Percentiles rank a stretch among this genome's conserved stretches.
These are phyloP conservation scores for Ranitomeya variabilis DNA, from an alignment of 2,113 vertebrate genomes.

Conservation along the genomic window DNA sequence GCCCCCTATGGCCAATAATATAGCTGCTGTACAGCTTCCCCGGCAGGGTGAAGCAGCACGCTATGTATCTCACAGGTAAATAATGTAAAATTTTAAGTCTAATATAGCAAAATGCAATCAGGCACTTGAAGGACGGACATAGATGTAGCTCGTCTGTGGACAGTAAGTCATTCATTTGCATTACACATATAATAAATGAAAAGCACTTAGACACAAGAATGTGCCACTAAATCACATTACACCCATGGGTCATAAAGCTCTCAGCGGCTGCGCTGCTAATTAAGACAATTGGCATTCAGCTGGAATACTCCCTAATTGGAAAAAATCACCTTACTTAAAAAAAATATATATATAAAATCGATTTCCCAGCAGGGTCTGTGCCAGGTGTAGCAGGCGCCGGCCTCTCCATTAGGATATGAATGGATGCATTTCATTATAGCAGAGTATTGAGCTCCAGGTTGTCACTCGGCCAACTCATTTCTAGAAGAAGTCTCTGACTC, in stretches of 20 bases:
- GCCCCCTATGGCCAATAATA: not conserved
- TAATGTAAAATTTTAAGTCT: not conserved
- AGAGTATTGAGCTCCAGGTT: not conserved
- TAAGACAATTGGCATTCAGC: constrained; percentile 28
- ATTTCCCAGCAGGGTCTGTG: not conserved
- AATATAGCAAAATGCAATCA: not conserved
- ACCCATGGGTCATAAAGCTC: constrained; percentile 17
- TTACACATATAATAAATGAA: not conserved
- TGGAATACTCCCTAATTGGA: constrained; percentile 27
- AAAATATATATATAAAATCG: constrained; percentile 4
- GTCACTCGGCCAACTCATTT: not conserved
- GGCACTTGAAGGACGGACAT: constrained; percentile 6
- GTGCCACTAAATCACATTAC: constrained; percentile 28
- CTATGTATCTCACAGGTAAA: not conserved
- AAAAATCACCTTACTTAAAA: not conserved
- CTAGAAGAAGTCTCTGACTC: not conserved
- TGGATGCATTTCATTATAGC: constrained; percentile 14
- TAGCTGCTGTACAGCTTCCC: not conserved
- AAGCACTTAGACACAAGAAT: constrained; percentile 22
- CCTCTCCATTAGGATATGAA: constrained; percentile 36
- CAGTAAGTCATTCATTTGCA: not conserved
- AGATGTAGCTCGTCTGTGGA: not conserved
- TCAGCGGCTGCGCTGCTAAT: constrained; percentile 13
- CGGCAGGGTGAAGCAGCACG: too few species aligned
- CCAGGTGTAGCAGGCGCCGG: constrained; percentile 20